Conservation (phyloP, 2,797 vertebrate genomes). For the Cryptoblepharus egeriae region DNA sequence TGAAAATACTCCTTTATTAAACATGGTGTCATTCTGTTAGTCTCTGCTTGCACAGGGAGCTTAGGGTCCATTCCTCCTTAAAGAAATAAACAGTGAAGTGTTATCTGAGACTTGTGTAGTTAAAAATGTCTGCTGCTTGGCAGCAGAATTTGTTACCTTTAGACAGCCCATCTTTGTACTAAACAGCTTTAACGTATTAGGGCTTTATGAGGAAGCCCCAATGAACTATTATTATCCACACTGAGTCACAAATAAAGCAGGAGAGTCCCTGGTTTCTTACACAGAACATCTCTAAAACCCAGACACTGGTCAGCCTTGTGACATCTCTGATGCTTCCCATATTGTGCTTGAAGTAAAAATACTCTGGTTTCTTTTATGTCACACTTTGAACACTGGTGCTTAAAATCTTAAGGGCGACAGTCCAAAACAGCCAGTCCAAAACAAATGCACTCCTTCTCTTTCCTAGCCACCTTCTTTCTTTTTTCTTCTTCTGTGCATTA, state of each 20-base stretch:
- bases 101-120: conserved; percentile 44
- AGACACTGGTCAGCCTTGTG: background rate
- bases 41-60: conserved; percentile 29
- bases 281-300: background rate
- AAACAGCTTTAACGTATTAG: conserved; percentile 28
- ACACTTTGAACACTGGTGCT: background rate
- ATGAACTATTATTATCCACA: conserved; percentile 11
- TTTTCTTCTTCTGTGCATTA: background rate
- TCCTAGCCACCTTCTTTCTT: background rate
- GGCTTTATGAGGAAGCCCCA: conserved; percentile 31
- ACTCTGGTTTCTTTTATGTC: background rate
- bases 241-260: background rate
- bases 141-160: conserved; percentile 46
- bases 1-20: conserved; percentile 60
- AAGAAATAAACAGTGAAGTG: conserved; percentile 58
- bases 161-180: conserved; percentile 47
- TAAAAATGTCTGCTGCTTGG: conserved; percentile 39
- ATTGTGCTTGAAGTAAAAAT: background rate
- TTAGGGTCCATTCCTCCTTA: conserved; percentile 47
- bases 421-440: background rate
- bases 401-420: background rate
- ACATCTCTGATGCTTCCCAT: background rate
- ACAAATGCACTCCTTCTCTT: background rate
- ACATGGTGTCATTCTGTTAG: conserved; percentile 51
- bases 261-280: conserved; percentile 22